Conservation (phyloP, 2,888 invertebrate genomes). For the Lochmaea crataegi region DNA sequence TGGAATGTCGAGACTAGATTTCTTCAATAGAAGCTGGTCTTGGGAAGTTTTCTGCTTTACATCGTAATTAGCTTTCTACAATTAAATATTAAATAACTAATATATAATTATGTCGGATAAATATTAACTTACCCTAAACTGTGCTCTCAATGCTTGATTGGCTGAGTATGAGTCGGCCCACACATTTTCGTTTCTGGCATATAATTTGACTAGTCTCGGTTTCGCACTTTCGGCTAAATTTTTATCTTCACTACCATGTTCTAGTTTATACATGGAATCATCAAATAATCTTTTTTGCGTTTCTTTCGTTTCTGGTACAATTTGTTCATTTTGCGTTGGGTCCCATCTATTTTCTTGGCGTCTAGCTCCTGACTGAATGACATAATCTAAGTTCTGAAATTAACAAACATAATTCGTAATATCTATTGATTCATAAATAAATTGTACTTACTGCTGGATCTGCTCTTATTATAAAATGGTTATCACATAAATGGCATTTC, state of each 20-base stretch:
- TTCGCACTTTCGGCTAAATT: conserved; percentile 76
- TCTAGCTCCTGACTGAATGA: conserved; percentile 93
- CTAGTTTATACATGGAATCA: conserved; percentile 98
- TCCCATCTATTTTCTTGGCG: conserved; percentile 99
- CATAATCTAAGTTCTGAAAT: conserved; percentile 92
- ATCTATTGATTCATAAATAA: neutral
- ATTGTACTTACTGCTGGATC: conserved; percentile 86
- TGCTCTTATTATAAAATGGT: conserved; percentile 97
- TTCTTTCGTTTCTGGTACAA: conserved; percentile 92
- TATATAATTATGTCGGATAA: neutral
- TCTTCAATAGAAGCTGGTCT: conserved; percentile 81
- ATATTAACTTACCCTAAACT: conserved; percentile 80
- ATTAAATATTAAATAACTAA: conserved; percentile 39
- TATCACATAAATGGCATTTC: conserved; percentile 98
- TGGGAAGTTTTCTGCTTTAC: conserved; percentile 74
- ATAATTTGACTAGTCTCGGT: conserved; percentile 79
- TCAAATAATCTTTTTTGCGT: conserved; percentile 89
- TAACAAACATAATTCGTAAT: conserved; percentile 7
- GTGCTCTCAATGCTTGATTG: conserved; percentile 85
- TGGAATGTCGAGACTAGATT: conserved; percentile 80
- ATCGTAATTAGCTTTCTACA: conserved; percentile 79
- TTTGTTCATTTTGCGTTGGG: conserved; percentile 93
- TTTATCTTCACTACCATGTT: conserved; percentile 88
- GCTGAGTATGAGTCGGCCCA: conserved; percentile 95
- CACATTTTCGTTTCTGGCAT: conserved; percentile 80